Evolutionary conservation across 2,113 vertebrate genomes (phyloP).

Genomic region (Cariama cristata): DNA sequence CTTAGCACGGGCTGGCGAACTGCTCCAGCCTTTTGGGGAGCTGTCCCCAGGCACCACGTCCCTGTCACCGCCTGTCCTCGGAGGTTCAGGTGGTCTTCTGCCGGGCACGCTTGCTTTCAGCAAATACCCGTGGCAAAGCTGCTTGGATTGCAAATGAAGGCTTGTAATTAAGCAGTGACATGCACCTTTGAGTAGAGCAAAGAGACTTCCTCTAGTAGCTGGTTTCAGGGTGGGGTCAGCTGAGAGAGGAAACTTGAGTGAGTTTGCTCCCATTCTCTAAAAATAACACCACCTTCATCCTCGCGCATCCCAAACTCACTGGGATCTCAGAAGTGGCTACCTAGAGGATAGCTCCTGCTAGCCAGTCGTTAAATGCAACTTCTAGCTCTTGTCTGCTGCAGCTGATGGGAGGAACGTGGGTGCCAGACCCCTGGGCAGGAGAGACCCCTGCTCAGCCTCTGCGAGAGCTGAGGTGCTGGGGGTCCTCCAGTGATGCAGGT

Average conservation of each 20-base stretch:
- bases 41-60: background rate
- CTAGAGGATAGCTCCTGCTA: background rate
- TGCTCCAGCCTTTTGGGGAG: background rate
- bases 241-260: background rate
- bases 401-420: background rate
- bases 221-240: constrained; percentile 9
- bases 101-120: background rate
- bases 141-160: background rate
- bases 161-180: background rate
- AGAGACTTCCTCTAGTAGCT: background rate
- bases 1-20: background rate
- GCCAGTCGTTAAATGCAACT: background rate
- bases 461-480: rapidly evolving
- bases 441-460: background rate
- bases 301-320: rapidly evolving
- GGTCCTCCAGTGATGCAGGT: background rate
- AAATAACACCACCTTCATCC: background rate
- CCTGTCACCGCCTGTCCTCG: background rate
- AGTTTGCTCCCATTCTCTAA: background rate
- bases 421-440: background rate
- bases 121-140: background rate
- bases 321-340: background rate
- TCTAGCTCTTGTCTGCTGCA: background rate
- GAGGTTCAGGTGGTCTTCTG: background rate
- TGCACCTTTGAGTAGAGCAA: background rate